Conservation (phyloP, 1,140 invertebrate species). For the Drosophila rufa region DNA sequence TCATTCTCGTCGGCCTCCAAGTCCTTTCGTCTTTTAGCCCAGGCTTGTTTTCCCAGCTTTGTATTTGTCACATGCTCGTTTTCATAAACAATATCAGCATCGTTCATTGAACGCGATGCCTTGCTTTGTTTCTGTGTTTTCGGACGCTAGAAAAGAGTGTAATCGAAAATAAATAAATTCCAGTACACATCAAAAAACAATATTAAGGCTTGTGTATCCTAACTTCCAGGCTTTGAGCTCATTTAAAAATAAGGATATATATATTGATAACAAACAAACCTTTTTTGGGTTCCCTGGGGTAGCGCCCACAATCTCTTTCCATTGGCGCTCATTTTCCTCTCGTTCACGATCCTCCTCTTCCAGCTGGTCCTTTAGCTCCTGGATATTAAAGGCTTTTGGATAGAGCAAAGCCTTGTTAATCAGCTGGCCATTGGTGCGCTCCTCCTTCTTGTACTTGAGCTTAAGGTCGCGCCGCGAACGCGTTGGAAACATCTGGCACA, state of each 20-base stretch:
- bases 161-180: not conserved
- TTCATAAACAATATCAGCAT: conserved; percentile 71
- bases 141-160: conserved; percentile 30
- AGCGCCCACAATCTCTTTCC: conserved; percentile 54
- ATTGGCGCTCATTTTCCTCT: conserved; percentile 60
- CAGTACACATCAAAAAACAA: not conserved
- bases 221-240: too few species aligned
- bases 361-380: conserved; percentile 85
- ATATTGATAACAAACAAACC: conserved; percentile 27
- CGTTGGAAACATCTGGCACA: conserved; percentile 93
- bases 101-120: conserved; percentile 47
- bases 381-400: conserved; percentile 85
- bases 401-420: conserved; percentile 86
- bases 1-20: conserved; percentile 32
- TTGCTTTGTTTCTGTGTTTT: conserved; percentile 54
- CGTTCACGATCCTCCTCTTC: conserved; percentile 82
- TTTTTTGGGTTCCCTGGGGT: conserved; percentile 55
- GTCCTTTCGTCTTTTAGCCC: conserved; percentile 42
- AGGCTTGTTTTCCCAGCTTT: conserved; percentile 62
- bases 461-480: conserved; percentile 93
- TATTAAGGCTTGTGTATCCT: too few species aligned
- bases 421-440: conserved; percentile 82
- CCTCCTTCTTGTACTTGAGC: conserved; percentile 87
- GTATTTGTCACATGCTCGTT: conserved; percentile 69
- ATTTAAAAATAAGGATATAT: not conserved